Evolutionary conservation across 2,113 vertebrate species (phyloP).

Genomic region (Esox niger): DNA sequence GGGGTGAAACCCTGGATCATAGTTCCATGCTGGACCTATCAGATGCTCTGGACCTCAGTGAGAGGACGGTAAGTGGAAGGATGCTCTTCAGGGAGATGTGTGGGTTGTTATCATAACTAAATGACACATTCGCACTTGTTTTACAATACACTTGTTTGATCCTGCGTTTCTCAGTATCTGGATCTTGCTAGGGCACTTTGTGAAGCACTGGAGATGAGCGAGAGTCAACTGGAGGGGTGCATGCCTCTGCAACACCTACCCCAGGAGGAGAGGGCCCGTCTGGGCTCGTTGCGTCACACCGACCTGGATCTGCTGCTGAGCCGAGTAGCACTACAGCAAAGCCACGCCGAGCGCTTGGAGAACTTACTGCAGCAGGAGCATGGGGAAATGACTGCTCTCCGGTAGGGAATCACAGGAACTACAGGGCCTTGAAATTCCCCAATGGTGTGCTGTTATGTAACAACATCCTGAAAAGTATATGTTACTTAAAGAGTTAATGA

Average conservation of each 20-base stretch:
- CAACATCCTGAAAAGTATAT: no score
- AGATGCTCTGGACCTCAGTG: slow-evolving; percentile 63
- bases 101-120: neutral
- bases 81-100: neutral
- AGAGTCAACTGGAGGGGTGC: slow-evolving; percentile 70
- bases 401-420: slow-evolving; percentile 52
- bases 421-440: no score
- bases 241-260: slow-evolving; percentile 68
- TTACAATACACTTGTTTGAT: no score
- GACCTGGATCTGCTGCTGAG: slow-evolving; percentile 67
- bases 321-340: slow-evolving; percentile 66
- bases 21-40: slow-evolving; percentile 30
- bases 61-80: slow-evolving; percentile 68
- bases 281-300: slow-evolving; percentile 50
- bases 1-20: neutral
- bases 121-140: neutral
- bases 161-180: slow-evolving; percentile 74
- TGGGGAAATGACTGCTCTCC: slow-evolving; percentile 61
- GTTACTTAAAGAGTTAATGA: no score
- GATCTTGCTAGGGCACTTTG: slow-evolving; percentile 66
- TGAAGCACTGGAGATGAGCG: slow-evolving; percentile 71
- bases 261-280: slow-evolving; percentile 56
- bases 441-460: no score
- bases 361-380: slow-evolving; percentile 59
- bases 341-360: slow-evolving; percentile 66